Evolutionary conservation across 2,113 vertebrate genomes (phyloP), one percentile per base, ranked within the genome.

Genomic region (Cygnus buccinator): DNA sequence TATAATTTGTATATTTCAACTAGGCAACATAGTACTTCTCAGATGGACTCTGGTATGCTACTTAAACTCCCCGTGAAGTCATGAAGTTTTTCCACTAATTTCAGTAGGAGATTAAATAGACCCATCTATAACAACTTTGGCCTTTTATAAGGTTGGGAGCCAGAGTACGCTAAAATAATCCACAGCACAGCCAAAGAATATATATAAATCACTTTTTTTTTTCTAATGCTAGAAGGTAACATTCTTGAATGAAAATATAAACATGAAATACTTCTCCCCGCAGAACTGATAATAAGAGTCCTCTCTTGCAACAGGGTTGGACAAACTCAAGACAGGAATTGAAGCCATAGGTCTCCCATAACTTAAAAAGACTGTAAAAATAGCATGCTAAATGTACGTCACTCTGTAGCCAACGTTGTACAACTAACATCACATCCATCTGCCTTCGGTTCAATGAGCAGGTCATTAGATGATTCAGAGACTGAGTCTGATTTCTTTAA

Each of bases 61-160:
- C 25, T 72, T 88, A 79, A 88, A 41, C 63, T 89, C 72, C 48
- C 68, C 50, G 31, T 59, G 82, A 93, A 97, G 50, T 66, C 59
- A 74, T 26, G 66, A 95, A 93, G 62, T 33, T 18, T 65, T 90
- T 15, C 43, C 39, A 79, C 44, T 90, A 85, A 77, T 92, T 94
- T 89, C 46, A 26, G 63, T 22, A 73, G 71, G 67, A 85, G n/a
- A 66, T 75, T 11, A 73, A 88, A 95, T 44, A 13, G 50, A 67
- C 72, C 61, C 65, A 66, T 75, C 66, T 83, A 4, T 83, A 79
- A 93, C 21, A 71, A 43, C 46, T 91, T 48, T 72, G 78, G 82
- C 78, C 80, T 86, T 92, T 89, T 29, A 31, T 50, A 62, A 87
- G 50, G n/a, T 20, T 76, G 52, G 23, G 23, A 96, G 58, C 43